Base-by-base conservation (phyloP, 2,888 invertebrate species). In the Sarcophaga variegata region DNA sequence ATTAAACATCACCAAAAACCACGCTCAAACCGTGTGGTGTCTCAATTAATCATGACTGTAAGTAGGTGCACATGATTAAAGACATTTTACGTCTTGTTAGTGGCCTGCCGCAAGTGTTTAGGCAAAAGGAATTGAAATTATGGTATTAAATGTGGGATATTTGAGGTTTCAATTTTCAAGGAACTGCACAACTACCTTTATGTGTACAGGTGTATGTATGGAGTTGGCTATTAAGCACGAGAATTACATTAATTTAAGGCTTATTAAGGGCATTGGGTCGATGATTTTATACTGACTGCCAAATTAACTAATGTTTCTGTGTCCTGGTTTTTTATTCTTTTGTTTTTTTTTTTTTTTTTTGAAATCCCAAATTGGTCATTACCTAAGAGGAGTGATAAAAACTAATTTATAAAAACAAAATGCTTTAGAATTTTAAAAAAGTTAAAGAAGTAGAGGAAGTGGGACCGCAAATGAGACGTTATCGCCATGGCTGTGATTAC, bases 31-130 rank as follows among this genome's bases (percentile, higher is more conserved):
- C 86, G 75, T 87, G 87, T 87, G 79, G 79, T 87, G 87, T 84
- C 87, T 87, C 84, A 87, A 87, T 87, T 87, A 87, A 87, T 87
- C 87, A 87, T 82, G 67, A 2, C 4, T 14, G 45, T 87, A 87
- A 87, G 87, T 87, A 87, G 87, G 81, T 87, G 87, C 84, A 67
- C 87, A 87, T 87, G 84, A 87, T 84, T 79, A 87, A 87, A 87
- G 84, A 76, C 81, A 72, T 84, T 82, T 86, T 54, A 66, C 79
- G 69, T 82, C 70, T 82, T 85, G 74, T 82, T 78, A 81, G 54
- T 64, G 25, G 71, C 17, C 2, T 67, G 14, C 75, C 66, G 12
- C 78, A 17, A 74, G 27, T 76, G 84, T 82, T 84, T 84, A 76
- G 86, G 54, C 25, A 27, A 77, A 82, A 37, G 60, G 60, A 27